These are phyloP conservation scores for Bombus confusus DNA, from an alignment of 1,140 invertebrate genomes.

Conservation along the genomic window DNA sequence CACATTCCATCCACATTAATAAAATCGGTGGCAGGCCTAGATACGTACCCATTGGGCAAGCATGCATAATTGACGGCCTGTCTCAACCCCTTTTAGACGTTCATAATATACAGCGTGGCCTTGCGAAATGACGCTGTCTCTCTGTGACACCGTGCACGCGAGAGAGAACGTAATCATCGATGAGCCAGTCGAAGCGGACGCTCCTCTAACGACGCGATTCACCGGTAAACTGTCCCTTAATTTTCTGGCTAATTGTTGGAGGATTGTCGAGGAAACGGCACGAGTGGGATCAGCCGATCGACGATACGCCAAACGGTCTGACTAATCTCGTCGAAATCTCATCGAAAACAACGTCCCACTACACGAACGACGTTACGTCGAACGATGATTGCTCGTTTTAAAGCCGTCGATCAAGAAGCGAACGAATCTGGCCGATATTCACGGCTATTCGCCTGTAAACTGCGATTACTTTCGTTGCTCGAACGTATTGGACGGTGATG, in stretches of 20 bases:
- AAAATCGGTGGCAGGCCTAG: constrained; percentile 73
- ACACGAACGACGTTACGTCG: constrained; percentile 3
- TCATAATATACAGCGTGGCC: constrained; percentile 67
- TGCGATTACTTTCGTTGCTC: constrained; percentile 17
- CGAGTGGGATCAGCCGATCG: neutral
- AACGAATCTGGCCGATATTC: constrained; percentile 4
- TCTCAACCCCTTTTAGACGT: constrained; percentile 65
- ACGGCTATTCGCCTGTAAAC: neutral
- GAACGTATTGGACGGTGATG: neutral
- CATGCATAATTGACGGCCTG: constrained; percentile 68
- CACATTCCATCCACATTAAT: constrained; percentile 72
- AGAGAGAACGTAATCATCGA: constrained; percentile 37
- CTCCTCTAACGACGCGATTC: constrained; percentile 51
- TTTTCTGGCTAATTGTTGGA: constrained; percentile 55
- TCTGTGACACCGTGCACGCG: constrained; percentile 53
- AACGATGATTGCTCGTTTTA: constrained; percentile 14
- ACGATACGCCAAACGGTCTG: neutral
- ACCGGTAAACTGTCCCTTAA: constrained; percentile 50
- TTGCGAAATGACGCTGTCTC: constrained; percentile 70
- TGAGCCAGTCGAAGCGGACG: constrained; percentile 16
- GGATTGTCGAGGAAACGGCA: constrained; percentile 38
- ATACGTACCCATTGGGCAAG: constrained; percentile 73
- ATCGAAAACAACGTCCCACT: neutral
- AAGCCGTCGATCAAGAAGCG: neutral
- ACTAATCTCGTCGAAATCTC: neutral